Base-by-base conservation (phyloP, 2,797 vertebrate genomes). In the Danio choprae region DNA sequence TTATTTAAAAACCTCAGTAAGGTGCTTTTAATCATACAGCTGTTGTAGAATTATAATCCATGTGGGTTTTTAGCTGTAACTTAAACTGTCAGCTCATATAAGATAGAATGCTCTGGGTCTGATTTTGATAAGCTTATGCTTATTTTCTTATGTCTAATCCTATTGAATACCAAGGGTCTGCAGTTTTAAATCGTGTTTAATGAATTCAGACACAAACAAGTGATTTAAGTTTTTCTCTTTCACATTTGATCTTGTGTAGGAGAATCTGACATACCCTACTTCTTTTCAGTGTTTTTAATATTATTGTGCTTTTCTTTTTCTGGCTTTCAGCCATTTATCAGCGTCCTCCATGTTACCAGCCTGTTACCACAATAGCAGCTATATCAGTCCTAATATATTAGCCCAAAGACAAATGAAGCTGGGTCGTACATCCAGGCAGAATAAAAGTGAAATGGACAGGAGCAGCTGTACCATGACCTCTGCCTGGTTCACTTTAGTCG, bases 401-500 rank as follows among this genome's bases (percentile, higher is more conserved):
- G 51, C 63, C 55, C 82, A 10, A 40, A 86, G 87, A 90, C 90
- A 92, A 88, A 87, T 12, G 77, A 91, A 80, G 74, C 79, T 72
- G 22, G 62, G 89, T 87, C 73, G 82, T 81, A 86, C 44, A 74
- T 85, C 87, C 87, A 81, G 85, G 86, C 70, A 73, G 18, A 58
- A 70, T 15, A 29, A 84, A 77, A 80, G 83, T 84, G 76, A 83
- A 91, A 93, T 85, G 84, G 89, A 88, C 85, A 76, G 76, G 55
- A 86, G 89, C 91, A 93, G 90, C 91, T 92, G 92, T 77, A 85
- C 80, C 70, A 48, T 69, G 81, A 76, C 64, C 40, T 64, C 48
- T 79, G 22, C 58, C 69, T 44, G 68, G 77, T 68, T 18, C 72
- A 0, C 15, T 51, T 12, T 40, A 6, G 10, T 44, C 20, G 18